Evolutionary conservation across 2,888 invertebrate species (phyloP).

Genomic region (Tinea semifulvella): DNA sequence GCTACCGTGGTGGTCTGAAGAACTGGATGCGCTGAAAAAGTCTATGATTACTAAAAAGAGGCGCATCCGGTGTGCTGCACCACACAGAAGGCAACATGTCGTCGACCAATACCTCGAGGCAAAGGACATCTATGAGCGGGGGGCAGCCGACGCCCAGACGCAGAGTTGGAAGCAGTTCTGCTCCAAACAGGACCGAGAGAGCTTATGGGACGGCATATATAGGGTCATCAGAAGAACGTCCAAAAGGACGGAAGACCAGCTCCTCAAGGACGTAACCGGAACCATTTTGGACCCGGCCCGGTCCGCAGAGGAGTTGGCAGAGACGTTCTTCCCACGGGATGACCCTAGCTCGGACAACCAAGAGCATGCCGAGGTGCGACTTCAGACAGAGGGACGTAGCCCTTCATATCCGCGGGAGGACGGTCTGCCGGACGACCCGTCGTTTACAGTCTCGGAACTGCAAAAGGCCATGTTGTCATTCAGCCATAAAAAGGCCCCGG

Average conservation of each 20-base stretch:
- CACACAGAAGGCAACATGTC: neutral
- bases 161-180: conserved; percentile 15
- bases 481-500: conserved; percentile 1
- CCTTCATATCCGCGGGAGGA: too few relatives aligned
- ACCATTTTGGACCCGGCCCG: neutral
- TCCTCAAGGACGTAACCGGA: neutral
- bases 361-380: too few relatives aligned
- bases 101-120: neutral
- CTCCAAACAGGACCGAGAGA: conserved; percentile 12
- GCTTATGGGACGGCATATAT: conserved; percentile 14
- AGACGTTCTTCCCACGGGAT: conserved; percentile 11
- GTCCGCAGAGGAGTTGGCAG: conserved; percentile 3
- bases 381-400: too few relatives aligned
- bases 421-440: too few relatives aligned
- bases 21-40: neutral
- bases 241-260: neutral
- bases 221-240: conserved; percentile 5
- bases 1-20: too few relatives aligned
- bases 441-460: neutral
- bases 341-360: neutral
- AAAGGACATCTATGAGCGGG: neutral
- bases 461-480: neutral
- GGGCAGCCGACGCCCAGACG: neutral
- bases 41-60: neutral
- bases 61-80: neutral